Base-by-base conservation (phyloP, 2,113 vertebrate species). In the Halcyon malimbica region DNA sequence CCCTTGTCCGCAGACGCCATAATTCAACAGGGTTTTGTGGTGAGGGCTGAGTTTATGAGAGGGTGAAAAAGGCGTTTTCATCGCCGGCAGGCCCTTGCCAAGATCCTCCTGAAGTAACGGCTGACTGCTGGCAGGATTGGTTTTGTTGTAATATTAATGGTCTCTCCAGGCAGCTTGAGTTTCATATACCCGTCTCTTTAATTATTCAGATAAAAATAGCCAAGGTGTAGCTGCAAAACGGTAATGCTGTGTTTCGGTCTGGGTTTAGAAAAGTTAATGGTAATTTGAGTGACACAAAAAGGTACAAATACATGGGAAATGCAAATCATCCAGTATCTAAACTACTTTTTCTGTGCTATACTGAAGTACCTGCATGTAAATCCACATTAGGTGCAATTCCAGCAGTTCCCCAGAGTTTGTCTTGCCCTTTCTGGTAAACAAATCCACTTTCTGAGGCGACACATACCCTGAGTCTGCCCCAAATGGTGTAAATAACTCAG, bases 91-190 rank as follows among this genome's bases (percentile, higher is more conserved):
- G 63, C 76, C 81, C 37, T 83, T 35, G 35, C 76, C n/a, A 33
- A n/a, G 41, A 91, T 90, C 68, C 51, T 71, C 76, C 44, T 89
- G 87, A 90, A 83, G 81, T 74, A 86, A 74, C 60, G 0, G 0
- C 86, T 78, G 83, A 13, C 62, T 91, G 86, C 83, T 83, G 83
- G 64, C 83, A 81, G 68, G n/a, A 60, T 83, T 81, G 39, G 37
- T 91, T 95, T 87, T 94, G 68, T 78, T 97, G 73, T 92, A 95
- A 92, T 94, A 89, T 94, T 95, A 63, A 96, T 96, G 80, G 93
- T 89, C 13, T 93, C 88, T 92, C 64, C 75, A 60, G 69, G 51
- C 60, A 90, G 41, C 50, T 67, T 77, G 68, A 74, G 71, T 81
- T 94, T 93, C 51, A 90, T 86, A 90, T 69, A 20, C 39, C 35